Percentiles rank a stretch among this genome's conserved stretches.
Conservation (phyloP, 1,140 invertebrate genomes). For the Trachelipus rathkii region DNA sequence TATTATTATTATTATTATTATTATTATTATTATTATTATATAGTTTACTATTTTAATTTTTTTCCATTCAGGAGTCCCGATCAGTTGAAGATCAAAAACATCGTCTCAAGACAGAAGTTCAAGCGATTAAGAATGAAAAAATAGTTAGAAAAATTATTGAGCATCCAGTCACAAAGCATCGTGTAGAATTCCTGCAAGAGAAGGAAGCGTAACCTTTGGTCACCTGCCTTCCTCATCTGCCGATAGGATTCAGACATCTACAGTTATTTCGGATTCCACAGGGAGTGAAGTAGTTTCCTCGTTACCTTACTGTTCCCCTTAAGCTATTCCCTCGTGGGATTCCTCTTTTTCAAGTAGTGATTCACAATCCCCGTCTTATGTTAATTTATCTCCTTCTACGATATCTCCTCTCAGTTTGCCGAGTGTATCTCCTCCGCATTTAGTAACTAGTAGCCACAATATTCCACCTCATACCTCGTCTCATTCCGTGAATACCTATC, state of each 20-base stretch:
- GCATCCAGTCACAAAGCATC: constrained; percentile 35
- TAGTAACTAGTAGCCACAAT: neutral
- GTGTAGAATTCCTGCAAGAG: constrained; percentile 24
- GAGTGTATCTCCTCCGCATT: neutral
- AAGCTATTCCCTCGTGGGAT: neutral
- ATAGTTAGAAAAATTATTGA: constrained; percentile 36
- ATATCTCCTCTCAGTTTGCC: neutral
- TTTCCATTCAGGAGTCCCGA: constrained; percentile 67
- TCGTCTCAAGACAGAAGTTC: constrained; percentile 73
- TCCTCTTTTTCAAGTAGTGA: neutral
- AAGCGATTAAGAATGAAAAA: constrained; percentile 57
- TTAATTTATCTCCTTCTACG: neutral
- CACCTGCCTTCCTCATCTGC: constrained; percentile 22
- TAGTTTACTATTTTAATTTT: neutral
- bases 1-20: too few relatives aligned
- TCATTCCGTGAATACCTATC: neutral
- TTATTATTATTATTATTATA: too few relatives aligned
- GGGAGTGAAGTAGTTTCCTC: neutral
- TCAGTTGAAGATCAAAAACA: constrained; percentile 79
- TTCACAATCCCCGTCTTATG: neutral
- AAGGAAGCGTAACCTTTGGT: constrained; percentile 21
- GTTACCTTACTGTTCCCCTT: neutral
- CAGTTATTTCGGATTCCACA: neutral
- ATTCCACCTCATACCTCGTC: neutral
- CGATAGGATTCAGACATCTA: neutral